phyloP scores from a whole-genome alignment of 2,113 vertebrate genomes.

The Seriola aureovittata region DNA sequence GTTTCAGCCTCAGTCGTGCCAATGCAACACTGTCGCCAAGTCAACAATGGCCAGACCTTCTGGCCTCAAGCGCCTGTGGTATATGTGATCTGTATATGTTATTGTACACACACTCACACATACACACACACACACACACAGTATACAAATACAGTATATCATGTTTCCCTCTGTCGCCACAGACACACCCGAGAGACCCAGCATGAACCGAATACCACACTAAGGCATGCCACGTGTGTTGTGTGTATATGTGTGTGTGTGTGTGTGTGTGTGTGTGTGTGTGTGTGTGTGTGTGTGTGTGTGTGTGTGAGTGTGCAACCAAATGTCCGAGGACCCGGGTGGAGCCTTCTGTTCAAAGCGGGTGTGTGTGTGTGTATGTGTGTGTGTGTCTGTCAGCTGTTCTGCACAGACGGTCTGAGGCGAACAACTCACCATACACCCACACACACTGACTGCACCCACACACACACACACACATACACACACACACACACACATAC shows the following conservation, averaged over 20 bases:
- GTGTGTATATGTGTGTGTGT: conserved; percentile 27
- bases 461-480: conserved; percentile 46
- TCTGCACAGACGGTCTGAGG: conserved; percentile 78
- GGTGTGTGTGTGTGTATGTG: conserved; percentile 58
- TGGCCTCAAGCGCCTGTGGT: conserved; percentile 54
- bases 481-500: conserved; percentile 47
- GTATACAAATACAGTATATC: conserved; percentile 44
- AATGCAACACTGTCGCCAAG: conserved; percentile 36
- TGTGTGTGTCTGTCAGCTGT: conserved; percentile 78
- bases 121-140: conserved; percentile 26
- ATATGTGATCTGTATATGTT: conserved; percentile 44
- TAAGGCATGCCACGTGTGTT: conserved; percentile 51
- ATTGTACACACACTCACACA: conserved; percentile 32
- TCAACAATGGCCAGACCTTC: conserved; percentile 61
- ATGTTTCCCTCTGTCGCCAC: conserved; percentile 63
- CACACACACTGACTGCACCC: conserved; percentile 36
- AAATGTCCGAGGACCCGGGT: conserved; percentile 58
- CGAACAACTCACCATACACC: conserved; percentile 69
- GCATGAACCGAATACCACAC: conserved; percentile 68
- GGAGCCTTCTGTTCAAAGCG: conserved; percentile 73
- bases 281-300: conserved; percentile 30
- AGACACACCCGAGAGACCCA: conserved; percentile 73
- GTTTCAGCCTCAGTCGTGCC: conserved; percentile 24
- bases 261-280: conserved; percentile 22
- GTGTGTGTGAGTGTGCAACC: conserved; percentile 21